Evolutionary conservation across 2,113 vertebrate genomes (phyloP), one percentile per base, ranked within the genome.

Genomic region (Actinemys pallida): DNA sequence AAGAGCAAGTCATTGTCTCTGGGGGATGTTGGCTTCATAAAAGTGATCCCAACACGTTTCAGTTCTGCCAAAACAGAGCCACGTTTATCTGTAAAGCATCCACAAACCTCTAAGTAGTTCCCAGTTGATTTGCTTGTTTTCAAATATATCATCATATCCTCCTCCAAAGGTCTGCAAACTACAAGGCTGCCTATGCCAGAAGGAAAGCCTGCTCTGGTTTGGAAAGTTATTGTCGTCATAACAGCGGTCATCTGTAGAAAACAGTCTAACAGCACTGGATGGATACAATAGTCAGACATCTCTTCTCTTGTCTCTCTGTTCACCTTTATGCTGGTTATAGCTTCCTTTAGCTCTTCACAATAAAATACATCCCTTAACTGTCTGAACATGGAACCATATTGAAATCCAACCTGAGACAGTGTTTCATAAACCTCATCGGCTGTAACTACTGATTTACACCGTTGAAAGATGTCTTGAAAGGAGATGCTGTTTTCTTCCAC

Each of bases 101-200:
- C 99, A 92, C 99, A 99, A 17, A 99, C 98, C 69, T 99, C 98
- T 49, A 98, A 95, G 83, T 94, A 98, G 81, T 98, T 98, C 27
- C 97, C 83, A 57, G 93, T 98, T 50, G 97, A 98, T 81, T 97
- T 94, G 76, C 97, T 98, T 72, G 95, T 93, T 97, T 98, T 98
- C 93, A 99, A 93, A 92, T 99, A 99, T 76, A 99, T 96, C 91
- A 98, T 79, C 99, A 99, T 99, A 86, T 99, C 97, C 89, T 98
- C 97, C 94, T 99, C 97, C 62, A 99, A 92, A 0, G 98, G 98
- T 42, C 96, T 97, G 79, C 98, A 97, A 72, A 99, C 95, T 42
- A 96, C 94, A 54, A 99, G 92, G 83, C 98, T 98, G 53, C 97
- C 98, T 84, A 99, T 98, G 3, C 96, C 97, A 69, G 99, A 99